These are phyloP conservation scores for Ormia ochracea DNA, from an alignment of 2,888 invertebrate genomes.

Conservation along the genomic window DNA sequence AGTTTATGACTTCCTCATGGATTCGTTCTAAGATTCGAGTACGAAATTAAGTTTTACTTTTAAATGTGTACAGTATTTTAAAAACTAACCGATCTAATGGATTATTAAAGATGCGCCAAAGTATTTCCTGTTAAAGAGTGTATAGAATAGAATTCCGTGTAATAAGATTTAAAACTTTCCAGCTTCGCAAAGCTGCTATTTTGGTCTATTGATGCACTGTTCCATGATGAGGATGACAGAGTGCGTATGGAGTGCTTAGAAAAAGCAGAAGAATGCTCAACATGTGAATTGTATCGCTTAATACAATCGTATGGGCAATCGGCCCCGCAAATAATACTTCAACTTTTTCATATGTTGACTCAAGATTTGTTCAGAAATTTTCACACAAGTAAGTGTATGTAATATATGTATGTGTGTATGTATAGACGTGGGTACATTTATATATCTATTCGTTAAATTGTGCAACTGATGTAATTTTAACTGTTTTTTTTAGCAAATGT, in stretches of 20 bases:
- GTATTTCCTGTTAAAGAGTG: too few species aligned
- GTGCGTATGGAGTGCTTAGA: slow-evolving; percentile 80
- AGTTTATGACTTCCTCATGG: too few species aligned
- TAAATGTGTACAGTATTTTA: too few species aligned
- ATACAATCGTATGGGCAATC: slow-evolving; percentile 87
- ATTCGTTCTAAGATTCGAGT: too few species aligned
- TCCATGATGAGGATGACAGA: slow-evolving; percentile 79
- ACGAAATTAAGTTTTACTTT: too few species aligned
- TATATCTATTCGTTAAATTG: not conserved
- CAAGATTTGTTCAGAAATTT: slow-evolving; percentile 79
- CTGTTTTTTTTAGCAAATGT: slow-evolving; percentile 79
- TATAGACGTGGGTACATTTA: not conserved
- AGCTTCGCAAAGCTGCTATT: slow-evolving; percentile 85
- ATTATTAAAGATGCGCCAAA: too few species aligned
- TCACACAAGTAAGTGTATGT: slow-evolving; percentile 82
- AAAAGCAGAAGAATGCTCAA: slow-evolving; percentile 81
- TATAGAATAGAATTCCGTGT: too few species aligned
- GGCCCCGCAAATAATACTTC: slow-evolving; percentile 84
- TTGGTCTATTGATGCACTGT: slow-evolving; percentile 85
- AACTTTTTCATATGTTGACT: slow-evolving; percentile 81
- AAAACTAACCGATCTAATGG: too few species aligned
- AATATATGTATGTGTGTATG: too few species aligned
- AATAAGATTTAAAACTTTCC: not conserved
- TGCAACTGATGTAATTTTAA: not conserved
- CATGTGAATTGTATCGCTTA: slow-evolving; percentile 86